These are phyloP conservation scores for rat (Rattus norvegicus) DNA, from an alignment of 2,113 vertebrate genomes.

Conservation along the genomic window DNA sequence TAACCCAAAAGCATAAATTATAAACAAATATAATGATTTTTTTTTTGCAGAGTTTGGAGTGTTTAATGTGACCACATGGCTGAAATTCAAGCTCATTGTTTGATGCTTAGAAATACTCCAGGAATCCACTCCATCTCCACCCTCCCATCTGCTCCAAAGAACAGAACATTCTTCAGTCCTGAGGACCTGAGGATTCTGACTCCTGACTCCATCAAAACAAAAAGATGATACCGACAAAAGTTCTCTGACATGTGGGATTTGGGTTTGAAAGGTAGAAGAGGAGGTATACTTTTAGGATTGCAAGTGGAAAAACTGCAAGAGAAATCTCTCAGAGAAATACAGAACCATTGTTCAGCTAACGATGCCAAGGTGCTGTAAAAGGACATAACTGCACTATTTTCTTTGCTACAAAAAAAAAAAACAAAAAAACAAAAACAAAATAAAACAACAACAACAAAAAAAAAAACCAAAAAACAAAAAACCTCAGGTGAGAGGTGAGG, in stretches of 20 bases:
- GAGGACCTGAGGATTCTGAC: neutral
- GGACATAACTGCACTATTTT: neutral
- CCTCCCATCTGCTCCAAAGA: neutral
- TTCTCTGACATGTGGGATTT: neutral
- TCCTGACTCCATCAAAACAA: neutral
- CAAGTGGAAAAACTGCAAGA: neutral
- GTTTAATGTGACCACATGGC: neutral
- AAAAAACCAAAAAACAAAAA: neutral
- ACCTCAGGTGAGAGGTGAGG: neutral
- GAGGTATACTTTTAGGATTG: neutral
- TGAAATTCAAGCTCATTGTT: neutral
- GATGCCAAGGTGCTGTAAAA: neutral
- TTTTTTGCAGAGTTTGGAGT: neutral
- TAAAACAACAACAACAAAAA: neutral
- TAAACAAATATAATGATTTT: neutral
- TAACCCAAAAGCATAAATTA: neutral
- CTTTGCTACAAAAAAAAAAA: neutral
- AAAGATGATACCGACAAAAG: neutral
- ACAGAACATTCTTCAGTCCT: neutral
- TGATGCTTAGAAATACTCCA: neutral
- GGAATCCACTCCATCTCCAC: neutral
- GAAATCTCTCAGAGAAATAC: conserved; percentile 24
- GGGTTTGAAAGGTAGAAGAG: neutral
- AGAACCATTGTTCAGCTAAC: neutral
- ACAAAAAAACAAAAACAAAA: neutral